Percentiles rank a stretch among this genome's conserved stretches.
Evolutionary conservation across 2,113 vertebrate genomes (phyloP).

Genomic region (Antigone vipio): DNA sequence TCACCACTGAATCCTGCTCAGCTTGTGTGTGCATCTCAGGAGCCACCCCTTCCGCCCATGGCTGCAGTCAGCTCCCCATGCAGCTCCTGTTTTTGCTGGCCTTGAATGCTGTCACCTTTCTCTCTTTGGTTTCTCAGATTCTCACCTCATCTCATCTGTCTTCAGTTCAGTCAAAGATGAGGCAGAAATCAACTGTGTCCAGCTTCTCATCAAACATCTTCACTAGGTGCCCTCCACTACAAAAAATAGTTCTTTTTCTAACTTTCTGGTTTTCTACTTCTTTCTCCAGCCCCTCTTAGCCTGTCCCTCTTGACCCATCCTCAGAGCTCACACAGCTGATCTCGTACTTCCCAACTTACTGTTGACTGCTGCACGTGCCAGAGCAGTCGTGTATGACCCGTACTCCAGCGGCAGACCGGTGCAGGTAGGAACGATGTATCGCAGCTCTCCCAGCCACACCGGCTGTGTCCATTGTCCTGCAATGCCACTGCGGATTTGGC

Average conservation of each 20-base stretch:
- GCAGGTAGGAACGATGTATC: constrained; percentile 73
- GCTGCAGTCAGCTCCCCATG: background rate
- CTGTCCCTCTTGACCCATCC: background rate
- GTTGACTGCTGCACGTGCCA: constrained; percentile 48
- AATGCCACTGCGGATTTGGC: constrained; percentile 54
- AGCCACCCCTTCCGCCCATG: background rate
- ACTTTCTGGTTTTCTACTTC: background rate
- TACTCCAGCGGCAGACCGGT: constrained; percentile 80
- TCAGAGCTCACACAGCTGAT: background rate
- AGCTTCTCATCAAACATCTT: background rate
- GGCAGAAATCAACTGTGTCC: background rate
- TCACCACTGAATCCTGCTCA: background rate
- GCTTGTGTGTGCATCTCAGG: background rate
- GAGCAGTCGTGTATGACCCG: constrained; percentile 65
- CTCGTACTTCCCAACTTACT: constrained; percentile 20
- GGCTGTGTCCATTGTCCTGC: constrained; percentile 66
- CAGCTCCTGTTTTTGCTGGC: background rate
- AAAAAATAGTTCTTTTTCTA: background rate
- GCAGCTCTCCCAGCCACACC: constrained; percentile 70
- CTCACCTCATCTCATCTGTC: background rate
- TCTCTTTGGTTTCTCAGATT: background rate
- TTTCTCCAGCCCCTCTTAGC: background rate
- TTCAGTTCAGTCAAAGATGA: background rate
- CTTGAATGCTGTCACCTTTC: background rate
- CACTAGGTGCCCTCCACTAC: background rate